Conservation (phyloP, 2,113 vertebrate species). For the Litocranius walleri region DNA sequence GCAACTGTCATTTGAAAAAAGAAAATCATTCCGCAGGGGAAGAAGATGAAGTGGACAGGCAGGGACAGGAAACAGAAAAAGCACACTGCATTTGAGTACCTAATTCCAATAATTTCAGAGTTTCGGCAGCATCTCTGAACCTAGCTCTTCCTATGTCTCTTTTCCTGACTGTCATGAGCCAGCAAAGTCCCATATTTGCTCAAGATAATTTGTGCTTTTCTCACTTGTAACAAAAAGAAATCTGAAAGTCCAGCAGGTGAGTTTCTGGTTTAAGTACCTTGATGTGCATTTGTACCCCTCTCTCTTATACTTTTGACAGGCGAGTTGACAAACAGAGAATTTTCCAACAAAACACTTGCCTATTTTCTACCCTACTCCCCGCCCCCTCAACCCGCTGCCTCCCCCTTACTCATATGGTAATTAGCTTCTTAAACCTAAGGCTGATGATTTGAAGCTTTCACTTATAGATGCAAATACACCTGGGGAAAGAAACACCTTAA, state of each 20-base stretch:
- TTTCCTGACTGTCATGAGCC: constrained; percentile 20
- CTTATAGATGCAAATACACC: background rate
- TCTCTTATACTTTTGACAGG: background rate
- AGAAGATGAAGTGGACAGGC: background rate
- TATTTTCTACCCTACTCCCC: background rate
- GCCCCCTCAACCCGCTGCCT: background rate
- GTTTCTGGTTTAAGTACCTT: constrained; percentile 30
- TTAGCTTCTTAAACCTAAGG: constrained; percentile 17
- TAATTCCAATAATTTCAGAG: background rate
- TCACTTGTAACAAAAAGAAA: constrained; percentile 34
- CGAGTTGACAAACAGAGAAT: background rate
- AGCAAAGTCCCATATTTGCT: background rate
- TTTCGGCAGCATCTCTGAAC: background rate
- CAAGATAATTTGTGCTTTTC: constrained; percentile 3
- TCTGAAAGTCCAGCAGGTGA: background rate
- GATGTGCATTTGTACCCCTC: background rate
- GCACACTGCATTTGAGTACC: background rate
- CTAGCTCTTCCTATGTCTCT: background rate
- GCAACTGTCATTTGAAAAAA: background rate
- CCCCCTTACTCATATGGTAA: background rate
- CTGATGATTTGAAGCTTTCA: constrained; percentile 25
- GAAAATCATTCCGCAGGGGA: background rate
- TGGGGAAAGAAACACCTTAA: constrained; percentile 1
- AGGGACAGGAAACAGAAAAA: background rate
- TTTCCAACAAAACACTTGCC: constrained; percentile 10